Base-by-base conservation (phyloP, 2,888 invertebrate genomes). In the Laspeyria flexula region DNA sequence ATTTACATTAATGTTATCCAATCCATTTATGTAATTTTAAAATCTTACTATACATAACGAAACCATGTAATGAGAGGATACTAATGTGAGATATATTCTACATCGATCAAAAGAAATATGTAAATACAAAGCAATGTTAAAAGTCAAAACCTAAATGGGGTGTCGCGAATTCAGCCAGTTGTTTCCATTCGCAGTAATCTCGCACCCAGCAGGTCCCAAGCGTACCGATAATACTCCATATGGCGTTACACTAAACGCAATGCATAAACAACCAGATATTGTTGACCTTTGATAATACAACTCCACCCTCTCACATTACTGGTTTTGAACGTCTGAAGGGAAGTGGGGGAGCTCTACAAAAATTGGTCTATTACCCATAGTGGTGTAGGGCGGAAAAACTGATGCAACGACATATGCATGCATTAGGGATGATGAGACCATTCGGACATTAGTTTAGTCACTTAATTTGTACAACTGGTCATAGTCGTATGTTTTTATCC, bases 171-270 rank as follows among this genome's bases (percentile, higher is more conserved):
- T 75, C 82, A 74, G 85, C 86, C 90, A 91, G 91, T 91, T 91
- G 91, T 86, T 80, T 77, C 82, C 81, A 86, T 86, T 83, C 75
- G 73, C 66, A 73, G 73, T 85, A 85, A 85, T 86, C 84, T 82
- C 76, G 77, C 77, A 79, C 77, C 77, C 71, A 77, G 67, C 77
- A 76, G 66, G 79, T 90, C 91, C 91, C 89, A 85, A 88, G 90
- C 85, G 90, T 86, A 83, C 83, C 79, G 83, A 87, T 89, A 90
- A 91, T 88, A 86, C 86, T 90, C 89, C 92, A 90, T 91, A 91
- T 92, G 92, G 90, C 90, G 83, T 70, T 77, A 81, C 81, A 85
- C 84, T 79, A 77, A 80, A 77, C 73, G 79, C 83, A 78, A 83
- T 79, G 69, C 71, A 79, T 75, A 84, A 83, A 84, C 77, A 83